These are phyloP conservation scores for Euleptes europaea DNA, from an alignment of 2,113 vertebrate genomes.

Conservation along the genomic window DNA sequence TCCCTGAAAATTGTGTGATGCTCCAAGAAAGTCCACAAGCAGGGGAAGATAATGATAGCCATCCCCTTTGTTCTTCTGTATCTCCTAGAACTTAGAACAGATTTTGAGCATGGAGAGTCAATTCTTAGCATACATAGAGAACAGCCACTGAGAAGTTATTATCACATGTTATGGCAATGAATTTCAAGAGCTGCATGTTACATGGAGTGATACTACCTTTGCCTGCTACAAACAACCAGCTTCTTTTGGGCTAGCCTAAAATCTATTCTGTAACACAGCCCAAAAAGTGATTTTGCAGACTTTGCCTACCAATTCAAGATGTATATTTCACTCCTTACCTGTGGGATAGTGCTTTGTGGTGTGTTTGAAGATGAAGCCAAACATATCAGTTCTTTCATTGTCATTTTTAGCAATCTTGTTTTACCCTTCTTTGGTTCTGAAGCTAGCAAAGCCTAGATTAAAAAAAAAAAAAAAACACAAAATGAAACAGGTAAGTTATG, in stretches of 20 bases:
- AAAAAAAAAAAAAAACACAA: conserved; percentile 9
- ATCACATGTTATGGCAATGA: background rate
- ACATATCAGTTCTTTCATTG: conserved; percentile 87
- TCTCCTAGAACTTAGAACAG: background rate
- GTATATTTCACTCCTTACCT: conserved; percentile 76
- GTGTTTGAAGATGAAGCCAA: conserved; percentile 78
- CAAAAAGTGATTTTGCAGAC: background rate
- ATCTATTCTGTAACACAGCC: background rate
- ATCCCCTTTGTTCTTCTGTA: background rate
- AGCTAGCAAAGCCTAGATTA: conserved; percentile 87
- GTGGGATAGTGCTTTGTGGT: conserved; percentile 81
- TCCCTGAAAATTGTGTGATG: too few relatives aligned
- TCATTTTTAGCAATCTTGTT: conserved; percentile 87
- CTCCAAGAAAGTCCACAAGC: background rate
- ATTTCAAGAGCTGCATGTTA: background rate
- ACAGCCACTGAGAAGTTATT: background rate
- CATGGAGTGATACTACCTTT: background rate
- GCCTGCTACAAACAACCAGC: background rate
- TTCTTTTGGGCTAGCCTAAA: background rate
- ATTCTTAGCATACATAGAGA: background rate
- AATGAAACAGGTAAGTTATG: background rate
- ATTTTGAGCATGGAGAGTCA: background rate
- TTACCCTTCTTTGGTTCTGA: conserved; percentile 92
- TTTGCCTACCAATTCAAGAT: conserved; percentile 10
- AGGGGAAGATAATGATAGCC: background rate